Conservation (phyloP, 2,797 vertebrate genomes). For the Sebastes trivittatus region DNA sequence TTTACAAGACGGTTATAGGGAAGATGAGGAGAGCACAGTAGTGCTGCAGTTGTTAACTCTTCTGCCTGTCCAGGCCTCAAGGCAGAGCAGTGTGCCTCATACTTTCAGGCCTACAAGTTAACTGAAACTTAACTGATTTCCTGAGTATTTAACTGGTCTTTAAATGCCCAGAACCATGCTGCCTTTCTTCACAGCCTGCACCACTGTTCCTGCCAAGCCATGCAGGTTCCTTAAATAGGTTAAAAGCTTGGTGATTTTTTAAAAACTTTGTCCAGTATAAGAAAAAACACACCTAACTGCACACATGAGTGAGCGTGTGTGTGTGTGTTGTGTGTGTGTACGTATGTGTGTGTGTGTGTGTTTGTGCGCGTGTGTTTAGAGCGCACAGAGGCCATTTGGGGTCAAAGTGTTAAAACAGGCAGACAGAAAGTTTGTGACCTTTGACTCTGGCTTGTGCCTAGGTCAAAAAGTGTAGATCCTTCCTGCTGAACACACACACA, state of each 20-base stretch:
- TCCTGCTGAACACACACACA: slow-evolving; percentile 65
- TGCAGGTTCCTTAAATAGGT: neutral
- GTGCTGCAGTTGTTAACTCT: neutral
- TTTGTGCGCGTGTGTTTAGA: slow-evolving; percentile 16
- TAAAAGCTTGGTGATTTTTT: neutral
- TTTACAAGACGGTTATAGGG: neutral
- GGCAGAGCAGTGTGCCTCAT: neutral
- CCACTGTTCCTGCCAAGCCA: neutral
- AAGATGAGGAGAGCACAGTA: neutral
- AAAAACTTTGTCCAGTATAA: neutral
- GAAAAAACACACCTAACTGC: neutral
- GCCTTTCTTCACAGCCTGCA: neutral
- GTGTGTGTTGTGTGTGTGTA: neutral
- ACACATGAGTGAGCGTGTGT: neutral
- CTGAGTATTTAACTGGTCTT: neutral
- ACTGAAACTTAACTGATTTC: neutral
- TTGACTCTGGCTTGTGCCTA: slow-evolving; percentile 84
- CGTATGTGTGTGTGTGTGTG: neutral
- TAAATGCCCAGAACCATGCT: neutral
- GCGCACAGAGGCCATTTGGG: slow-evolving; percentile 44
- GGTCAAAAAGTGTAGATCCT: slow-evolving; percentile 74
- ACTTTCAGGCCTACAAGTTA: neutral
- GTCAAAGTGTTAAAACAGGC: slow-evolving; percentile 75
- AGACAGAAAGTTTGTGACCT: slow-evolving; percentile 78
- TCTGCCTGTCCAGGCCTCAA: neutral